These are phyloP conservation scores for Ginglymostoma cirratum DNA, from an alignment of 2,113 vertebrate species.

Conservation along the genomic window DNA sequence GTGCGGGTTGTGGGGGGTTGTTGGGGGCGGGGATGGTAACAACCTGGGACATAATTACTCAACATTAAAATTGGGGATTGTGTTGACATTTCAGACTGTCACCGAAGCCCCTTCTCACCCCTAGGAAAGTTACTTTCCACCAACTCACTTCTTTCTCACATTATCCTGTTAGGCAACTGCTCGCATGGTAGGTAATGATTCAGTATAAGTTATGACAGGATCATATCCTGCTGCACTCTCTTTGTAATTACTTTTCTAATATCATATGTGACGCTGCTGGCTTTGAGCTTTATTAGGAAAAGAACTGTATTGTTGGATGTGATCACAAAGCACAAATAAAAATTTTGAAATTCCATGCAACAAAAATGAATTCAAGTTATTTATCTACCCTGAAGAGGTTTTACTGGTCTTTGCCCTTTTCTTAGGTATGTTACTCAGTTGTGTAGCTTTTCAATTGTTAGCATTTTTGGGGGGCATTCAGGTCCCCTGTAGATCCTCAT, in stretches of 20 bases:
- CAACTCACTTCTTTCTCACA: not conserved
- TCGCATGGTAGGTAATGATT: not conserved
- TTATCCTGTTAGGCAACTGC: not conserved
- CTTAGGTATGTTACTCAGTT: not conserved
- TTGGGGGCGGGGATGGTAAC: too few relatives aligned
- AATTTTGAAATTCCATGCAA: slow-evolving; percentile 4
- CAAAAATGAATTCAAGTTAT: not conserved
- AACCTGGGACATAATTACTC: not conserved
- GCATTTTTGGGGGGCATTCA: not conserved
- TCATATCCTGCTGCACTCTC: slow-evolving; percentile 1
- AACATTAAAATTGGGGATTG: slow-evolving; percentile 14
- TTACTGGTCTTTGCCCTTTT: too few relatives aligned
- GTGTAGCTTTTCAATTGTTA: not conserved
- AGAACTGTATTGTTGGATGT: not conserved
- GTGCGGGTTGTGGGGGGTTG: too few relatives aligned
- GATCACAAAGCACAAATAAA: slow-evolving; percentile 15
- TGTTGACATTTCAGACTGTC: not conserved
- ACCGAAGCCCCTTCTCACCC: not conserved
- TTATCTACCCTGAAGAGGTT: not conserved
- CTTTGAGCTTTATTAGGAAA: slow-evolving; percentile 7
- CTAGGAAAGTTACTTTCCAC: not conserved
- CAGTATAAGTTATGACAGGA: not conserved
- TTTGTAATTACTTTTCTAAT: slow-evolving; percentile 15
- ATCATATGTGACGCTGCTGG: not conserved
- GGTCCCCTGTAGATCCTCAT: not conserved